Conservation (phyloP, 2,113 vertebrate species). For the Menura novaehollandiae region DNA sequence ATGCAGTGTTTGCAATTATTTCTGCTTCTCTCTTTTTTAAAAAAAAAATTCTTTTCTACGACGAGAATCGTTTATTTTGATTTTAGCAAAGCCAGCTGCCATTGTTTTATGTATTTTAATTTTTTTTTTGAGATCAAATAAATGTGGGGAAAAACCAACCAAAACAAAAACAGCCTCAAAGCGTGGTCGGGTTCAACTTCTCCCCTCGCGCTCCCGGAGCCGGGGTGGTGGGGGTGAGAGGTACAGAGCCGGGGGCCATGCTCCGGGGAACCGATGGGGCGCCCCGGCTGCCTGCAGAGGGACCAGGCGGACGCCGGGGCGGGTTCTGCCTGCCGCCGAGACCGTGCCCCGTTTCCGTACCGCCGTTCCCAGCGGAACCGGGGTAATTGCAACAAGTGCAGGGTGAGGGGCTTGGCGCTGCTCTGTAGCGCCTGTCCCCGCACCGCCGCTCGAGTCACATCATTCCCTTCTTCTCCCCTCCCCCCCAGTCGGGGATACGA, state of each 20-base stretch:
- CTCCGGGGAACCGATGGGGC: background rate
- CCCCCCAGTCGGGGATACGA: background rate
- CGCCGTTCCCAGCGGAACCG: background rate
- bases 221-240: background rate
- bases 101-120: slow-evolving; percentile 74
- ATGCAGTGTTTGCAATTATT: slow-evolving; percentile 77
- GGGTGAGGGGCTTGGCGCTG: background rate
- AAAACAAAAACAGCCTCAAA: background rate
- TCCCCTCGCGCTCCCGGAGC: background rate
- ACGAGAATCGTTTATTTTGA: slow-evolving; percentile 75
- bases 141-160: background rate
- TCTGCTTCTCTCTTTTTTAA: slow-evolving; percentile 66
- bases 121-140: slow-evolving; percentile 69
- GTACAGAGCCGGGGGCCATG: background rate
- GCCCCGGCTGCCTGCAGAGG: background rate
- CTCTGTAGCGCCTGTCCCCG: background rate
- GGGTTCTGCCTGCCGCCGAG: background rate
- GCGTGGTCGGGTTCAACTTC: background rate
- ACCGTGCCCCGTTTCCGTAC: background rate
- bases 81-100: slow-evolving; percentile 80
- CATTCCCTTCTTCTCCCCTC: background rate
- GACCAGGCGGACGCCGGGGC: too few species aligned
- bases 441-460: background rate
- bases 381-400: background rate
- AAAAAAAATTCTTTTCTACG: slow-evolving; percentile 70